Base-by-base conservation (phyloP, 2,797 vertebrate species). In the Synanceia verrucosa region DNA sequence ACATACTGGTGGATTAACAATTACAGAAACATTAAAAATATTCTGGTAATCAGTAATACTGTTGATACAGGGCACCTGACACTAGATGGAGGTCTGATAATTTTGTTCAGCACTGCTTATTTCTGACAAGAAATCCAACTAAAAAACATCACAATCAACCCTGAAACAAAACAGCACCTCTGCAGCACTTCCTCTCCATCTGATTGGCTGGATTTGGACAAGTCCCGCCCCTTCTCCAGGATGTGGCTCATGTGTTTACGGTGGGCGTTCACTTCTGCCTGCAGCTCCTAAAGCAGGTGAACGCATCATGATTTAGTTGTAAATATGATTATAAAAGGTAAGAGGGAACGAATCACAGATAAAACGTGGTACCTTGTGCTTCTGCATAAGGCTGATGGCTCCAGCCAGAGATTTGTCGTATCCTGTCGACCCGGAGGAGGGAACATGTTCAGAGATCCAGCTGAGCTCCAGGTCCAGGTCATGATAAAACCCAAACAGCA, bases 301-400 rank as follows among this genome's bases (percentile, higher is more conserved):
- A 60, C 37, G 68, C 13, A 71, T 52, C 18, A 19, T 4, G 10
- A 4, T 51, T 59, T 21, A 65, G 24, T n/a, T 11, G 28, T 13
- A 37, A 9, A 24, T 44, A 2, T 33, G 10, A 26, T 39, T 8
- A 23, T 16, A 43, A 14, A 41, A 9, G 18, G 9, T 9, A 41
- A 41, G 29, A 31, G n/a, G n/a, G n/a, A n/a, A n/a, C n/a, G n/a
- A n/a, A n/a, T n/a, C n/a, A n/a, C n/a, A n/a, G n/a, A n/a, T n/a
- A n/a, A n/a, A n/a, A n/a, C n/a, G n/a, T 2, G 21, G 43, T 88
- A 96, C 97, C 96, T 96, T 94, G 76, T 97, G 96, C 73, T 96
- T 96, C 73, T 91, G 91, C 80, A 93, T 43, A 43, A 96, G 92
- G 76, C 83, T 94, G 88, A 92, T 89, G 60, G 94, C 93, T 37